Evolutionary conservation across 2,797 vertebrate genomes (phyloP), one percentile per base, ranked within the genome.

Genomic region (Argya squamiceps): DNA sequence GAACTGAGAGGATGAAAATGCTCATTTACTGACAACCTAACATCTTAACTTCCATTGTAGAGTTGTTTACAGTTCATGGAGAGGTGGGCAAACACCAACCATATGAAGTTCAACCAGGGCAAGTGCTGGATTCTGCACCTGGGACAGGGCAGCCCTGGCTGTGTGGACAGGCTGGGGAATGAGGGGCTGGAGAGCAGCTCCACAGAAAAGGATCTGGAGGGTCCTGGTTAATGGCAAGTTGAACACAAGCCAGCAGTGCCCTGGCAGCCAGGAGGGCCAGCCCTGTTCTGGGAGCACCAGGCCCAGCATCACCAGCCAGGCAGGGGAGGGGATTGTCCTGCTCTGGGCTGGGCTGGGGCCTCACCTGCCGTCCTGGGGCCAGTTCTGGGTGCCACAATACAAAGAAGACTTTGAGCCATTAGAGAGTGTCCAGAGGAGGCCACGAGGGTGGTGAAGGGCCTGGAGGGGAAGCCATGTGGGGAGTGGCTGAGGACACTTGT

Each of bases 61-160:
- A 95, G 88, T 81, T 96, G 97, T 98, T 97, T 97, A 97, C 97
- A 97, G 70, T 84, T 95, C 91, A 58, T 79, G 32, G 59, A 84
- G 34, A 73, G 34, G 24, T 84, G 52, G 34, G 39, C 65, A 59
- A 4, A 73, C 46, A 41, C 46, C 67, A n/a, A 29, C 32, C 32
- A 16, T 49, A 2, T 43, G 47, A 69, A 56, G 24, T 49, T 69
- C 21, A 82, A 1, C 36, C 5, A 49, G 41, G 32, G 27, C 16
- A 43, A 37, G 19, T 56, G 56, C 63, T 19, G 2, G 10, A 47
- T 76, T 69, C 41, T 69, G 55, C 27, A 7, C 55, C 41, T 69
- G 56, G 36, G 23, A 63, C 6, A 10, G 63, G 63, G 56, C 36
- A 55, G 7, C 16, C 22, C 16, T 56, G 49, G 52, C 53, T 46